These are phyloP conservation scores for Dermatophagoides farinae DNA, from an alignment of 1,140 invertebrate species.

Conservation along the genomic window DNA sequence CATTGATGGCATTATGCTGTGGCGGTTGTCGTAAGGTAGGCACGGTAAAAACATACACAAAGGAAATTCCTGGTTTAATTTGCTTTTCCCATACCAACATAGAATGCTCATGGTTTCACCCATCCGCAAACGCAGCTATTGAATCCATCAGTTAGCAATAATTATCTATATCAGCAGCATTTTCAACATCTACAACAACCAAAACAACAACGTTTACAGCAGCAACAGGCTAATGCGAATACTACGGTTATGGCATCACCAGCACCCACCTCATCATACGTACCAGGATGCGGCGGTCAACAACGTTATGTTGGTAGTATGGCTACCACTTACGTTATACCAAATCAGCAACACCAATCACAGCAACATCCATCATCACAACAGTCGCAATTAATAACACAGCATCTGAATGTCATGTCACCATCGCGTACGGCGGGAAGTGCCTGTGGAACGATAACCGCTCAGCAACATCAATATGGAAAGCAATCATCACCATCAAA, in stretches of 20 bases:
- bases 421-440: neutral
- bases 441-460: neutral
- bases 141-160: slow-evolving; percentile 1
- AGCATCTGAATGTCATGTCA: neutral
- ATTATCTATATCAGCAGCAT: slow-evolving; percentile 4
- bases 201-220: neutral
- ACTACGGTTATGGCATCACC: neutral
- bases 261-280: neutral
- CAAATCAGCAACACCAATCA: no score
- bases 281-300: neutral
- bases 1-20: no score
- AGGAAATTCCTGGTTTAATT: no score
- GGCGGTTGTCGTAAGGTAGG: no score
- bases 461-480: neutral
- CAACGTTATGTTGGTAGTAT: slow-evolving; percentile 1
- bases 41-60: no score
- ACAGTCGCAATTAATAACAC: neutral
- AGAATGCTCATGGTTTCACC: no score
- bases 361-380: neutral
- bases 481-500: neutral
- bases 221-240: neutral
- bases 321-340: neutral
- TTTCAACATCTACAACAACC: neutral
- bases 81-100: no score
- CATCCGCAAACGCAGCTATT: neutral